Evolutionary conservation across 2,113 vertebrate genomes (phyloP), one percentile per base, ranked within the genome.

Genomic region (Gymnocephalus cernua): DNA sequence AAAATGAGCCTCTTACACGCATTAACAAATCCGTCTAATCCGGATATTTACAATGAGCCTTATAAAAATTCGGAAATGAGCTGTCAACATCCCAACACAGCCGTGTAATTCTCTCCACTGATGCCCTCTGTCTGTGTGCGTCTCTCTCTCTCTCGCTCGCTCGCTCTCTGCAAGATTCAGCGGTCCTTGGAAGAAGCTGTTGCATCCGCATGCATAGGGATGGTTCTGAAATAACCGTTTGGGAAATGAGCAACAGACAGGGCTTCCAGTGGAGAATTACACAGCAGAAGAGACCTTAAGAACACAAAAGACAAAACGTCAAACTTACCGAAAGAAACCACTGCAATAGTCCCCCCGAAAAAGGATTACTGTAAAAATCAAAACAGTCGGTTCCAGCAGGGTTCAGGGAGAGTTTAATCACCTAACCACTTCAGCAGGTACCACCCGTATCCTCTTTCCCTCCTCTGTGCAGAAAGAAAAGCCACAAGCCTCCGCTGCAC

Each of bases 1-100:
- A 74, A 91, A 94, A 94, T 90, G 89, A 92, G 92, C 91, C 88
- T 93, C 90, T 94, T 93, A 86, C 87, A 87, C 88, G 88, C 90
- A 88, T 90, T 90, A 90, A 90, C 90, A 92, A 92, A 93, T 93
- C 86, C 90, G 83, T 89, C 89, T 91, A 94, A 92, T 94, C 90
- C 89, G 86, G 85, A 91, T 87, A 89, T 91, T 91, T 89, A 87
- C 88, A 93, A 90, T 79, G 86, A 91, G 84, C 79, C 86, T 83
- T 80, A 76, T 83, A 90, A 87, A 78, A 89, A 86, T 72, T 83
- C 82, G 74, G 61, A 89, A 89, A 92, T 90, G 83, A 91, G 86
- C 84, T 91, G 90, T 88, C 92, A 92, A 82, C 92, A 82, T 88
- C 75, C 91, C 88, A 78, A 79, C 79, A 85, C 84, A 88, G 87